Evolutionary conservation across 1,140 invertebrate species (phyloP), one percentile per base, ranked within the genome.

Genomic region (Pentalonia nigronervosa): DNA sequence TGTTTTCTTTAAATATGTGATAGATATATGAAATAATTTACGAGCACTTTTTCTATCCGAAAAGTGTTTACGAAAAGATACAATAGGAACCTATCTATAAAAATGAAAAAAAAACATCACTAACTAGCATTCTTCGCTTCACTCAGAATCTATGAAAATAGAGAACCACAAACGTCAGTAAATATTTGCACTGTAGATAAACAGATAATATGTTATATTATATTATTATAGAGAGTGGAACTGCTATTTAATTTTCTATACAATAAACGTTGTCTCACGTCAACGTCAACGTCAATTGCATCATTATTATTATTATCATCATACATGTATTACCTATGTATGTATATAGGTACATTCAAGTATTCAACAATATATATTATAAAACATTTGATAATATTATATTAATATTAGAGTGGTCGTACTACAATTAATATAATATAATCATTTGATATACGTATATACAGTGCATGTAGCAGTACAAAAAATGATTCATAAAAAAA

Each of bases 181-280:
- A 87, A 87, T 48, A 48, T 48, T 87, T 87, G 45, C 45, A 87
- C 84, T 86, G 21, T 50, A 87, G 41, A 87, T n/a, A 87, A 47
- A 86, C 45, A 41, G 41, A 47, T 41, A 41, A 47, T 45, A 30
- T 25, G 25, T 7, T 41, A 47, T 86, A 45, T 25, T 83, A 23
- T 86, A 30, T 45, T 47, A 86, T 25, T 47, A 86, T 47, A 86
- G 25, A 86, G n/a, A n/a, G 47, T 87, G 30, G 45, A 21, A n/a
- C 17, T 53, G 21, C 50, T 23, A 87, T 50, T 87, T 47, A 41
- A 87, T 87, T 48, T 87, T 87, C 45, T 48, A 34, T 45, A 45
- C 11, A 83, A 83, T 83, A 84, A 41, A 84, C 41, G 45, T 87
- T 17, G 25, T 48, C 47, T 87, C 2, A 34, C 30, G 21, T 20